Evolutionary conservation across 37 sponge, comb jelly and placozoan species (phyloP).

Genomic region (Oscarella lobularis): DNA sequence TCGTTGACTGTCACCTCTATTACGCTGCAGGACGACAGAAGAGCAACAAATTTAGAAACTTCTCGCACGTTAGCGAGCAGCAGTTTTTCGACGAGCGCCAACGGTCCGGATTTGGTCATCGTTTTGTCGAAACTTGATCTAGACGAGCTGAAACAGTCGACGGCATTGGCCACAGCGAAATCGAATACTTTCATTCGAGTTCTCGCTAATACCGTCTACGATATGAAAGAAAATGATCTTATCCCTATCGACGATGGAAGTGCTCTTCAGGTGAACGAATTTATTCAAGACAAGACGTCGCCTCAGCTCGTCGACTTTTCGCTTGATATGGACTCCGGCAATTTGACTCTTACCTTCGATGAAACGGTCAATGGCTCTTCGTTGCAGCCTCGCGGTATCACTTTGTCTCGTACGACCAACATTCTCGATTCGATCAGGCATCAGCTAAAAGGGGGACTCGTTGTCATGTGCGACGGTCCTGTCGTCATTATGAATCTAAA

Average conservation of each 20-base stretch:
- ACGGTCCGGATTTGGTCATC: conserved; percentile 12
- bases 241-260: conserved; percentile 41
- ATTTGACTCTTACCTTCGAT: conserved; percentile 62
- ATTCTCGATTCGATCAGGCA: conserved; percentile 20
- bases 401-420: not conserved
- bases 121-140: conserved; percentile 37
- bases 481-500: conserved; percentile 46
- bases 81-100: conserved; percentile 14
- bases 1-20: conserved; percentile 21
- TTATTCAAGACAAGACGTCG: conserved; percentile 31
- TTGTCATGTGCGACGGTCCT: conserved; percentile 41
- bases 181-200: conserved; percentile 46
- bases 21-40: not conserved
- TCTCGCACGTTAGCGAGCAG: conserved; percentile 2
- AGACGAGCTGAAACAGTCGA: conserved; percentile 59
- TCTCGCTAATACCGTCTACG: conserved; percentile 60
- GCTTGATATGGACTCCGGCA: conserved; percentile 64
- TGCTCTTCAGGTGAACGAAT: conserved; percentile 22
- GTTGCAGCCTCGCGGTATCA: conserved; percentile 4
- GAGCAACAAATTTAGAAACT: not conserved
- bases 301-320: conserved; percentile 37
- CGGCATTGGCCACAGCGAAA: conserved; percentile 32
- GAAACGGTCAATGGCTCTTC: conserved; percentile 68
- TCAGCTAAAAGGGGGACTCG: conserved; percentile 59
- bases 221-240: conserved; percentile 70